Percentiles rank a stretch among this genome's conserved stretches.
These are phyloP conservation scores for Drosophila varians DNA, from an alignment of 1,140 invertebrate species.

Conservation along the genomic window DNA sequence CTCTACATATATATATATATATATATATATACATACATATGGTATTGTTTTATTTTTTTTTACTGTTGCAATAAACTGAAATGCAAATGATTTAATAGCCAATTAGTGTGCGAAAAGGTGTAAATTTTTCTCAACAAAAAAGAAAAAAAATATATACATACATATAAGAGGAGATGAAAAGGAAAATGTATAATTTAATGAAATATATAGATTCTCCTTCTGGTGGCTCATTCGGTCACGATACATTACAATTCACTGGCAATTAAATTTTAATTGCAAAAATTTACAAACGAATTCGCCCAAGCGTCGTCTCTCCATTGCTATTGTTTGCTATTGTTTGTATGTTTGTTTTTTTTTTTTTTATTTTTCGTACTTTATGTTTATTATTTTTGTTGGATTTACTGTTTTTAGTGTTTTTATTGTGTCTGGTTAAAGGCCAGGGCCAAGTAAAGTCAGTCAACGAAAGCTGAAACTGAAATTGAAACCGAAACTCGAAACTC, in stretches of 20 bases:
- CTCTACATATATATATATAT: conserved; percentile 21
- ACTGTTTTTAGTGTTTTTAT: neutral
- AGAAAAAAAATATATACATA: neutral
- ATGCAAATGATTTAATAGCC: conserved; percentile 66
- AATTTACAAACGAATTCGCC: conserved; percentile 10
- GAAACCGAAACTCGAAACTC: conserved; percentile 2
- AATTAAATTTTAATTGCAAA: conserved; percentile 55
- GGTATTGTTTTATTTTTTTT: too few relatives aligned
- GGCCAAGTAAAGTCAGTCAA: conserved; percentile 22
- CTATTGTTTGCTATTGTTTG: conserved; percentile 3
- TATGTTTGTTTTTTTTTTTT: neutral
- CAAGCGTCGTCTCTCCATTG: conserved; percentile 1
- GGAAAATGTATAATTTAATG: neutral
- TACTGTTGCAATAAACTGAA: neutral
- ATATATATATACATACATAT: too few relatives aligned
- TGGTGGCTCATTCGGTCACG: neutral
- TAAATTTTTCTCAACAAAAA: neutral
- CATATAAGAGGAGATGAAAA: too few relatives aligned
- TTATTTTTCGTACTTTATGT: neutral
- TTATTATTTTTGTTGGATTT: neutral
- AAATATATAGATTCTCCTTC: neutral
- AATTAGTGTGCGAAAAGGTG: conserved; percentile 41
- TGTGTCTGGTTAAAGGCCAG: conserved; percentile 40
- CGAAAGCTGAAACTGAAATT: conserved; percentile 8
- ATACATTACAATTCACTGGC: conserved; percentile 41